These are phyloP conservation scores for Gymnocheta viridis DNA, from an alignment of 2,888 invertebrate genomes.

Conservation along the genomic window DNA sequence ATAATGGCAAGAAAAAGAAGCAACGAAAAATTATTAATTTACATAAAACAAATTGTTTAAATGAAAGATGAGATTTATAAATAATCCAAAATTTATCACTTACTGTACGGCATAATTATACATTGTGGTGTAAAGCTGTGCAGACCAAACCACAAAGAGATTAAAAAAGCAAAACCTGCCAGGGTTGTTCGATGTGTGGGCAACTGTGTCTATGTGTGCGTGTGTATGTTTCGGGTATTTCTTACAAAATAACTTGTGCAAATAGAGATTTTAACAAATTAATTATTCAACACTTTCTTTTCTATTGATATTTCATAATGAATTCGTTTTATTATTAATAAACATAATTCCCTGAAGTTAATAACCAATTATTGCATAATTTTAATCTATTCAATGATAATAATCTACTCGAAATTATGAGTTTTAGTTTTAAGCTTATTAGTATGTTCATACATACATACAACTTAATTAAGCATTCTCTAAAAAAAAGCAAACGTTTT, in stretches of 20 bases:
- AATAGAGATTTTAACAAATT: background rate
- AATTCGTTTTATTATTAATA: conserved; percentile 2
- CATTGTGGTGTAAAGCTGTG: conserved; percentile 7
- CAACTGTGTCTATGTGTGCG: too few species aligned
- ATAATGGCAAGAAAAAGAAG: background rate
- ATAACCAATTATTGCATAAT: conserved; percentile 13
- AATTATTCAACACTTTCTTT: conserved; percentile 49
- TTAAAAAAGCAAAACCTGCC: background rate
- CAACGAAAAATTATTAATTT: conserved; percentile 39
- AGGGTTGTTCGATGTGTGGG: too few species aligned
- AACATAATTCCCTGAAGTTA: background rate
- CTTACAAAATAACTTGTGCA: background rate
- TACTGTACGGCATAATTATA: background rate
- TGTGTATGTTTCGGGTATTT: too few species aligned
- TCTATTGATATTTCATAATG: conserved; percentile 14
- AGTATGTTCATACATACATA: background rate
- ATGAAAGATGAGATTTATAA: background rate
- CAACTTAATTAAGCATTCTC: background rate
- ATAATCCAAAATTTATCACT: conserved; percentile 3
- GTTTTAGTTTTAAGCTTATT: background rate
- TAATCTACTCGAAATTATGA: background rate
- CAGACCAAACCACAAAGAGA: background rate
- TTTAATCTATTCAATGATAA: background rate
- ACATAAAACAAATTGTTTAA: conserved; percentile 18
- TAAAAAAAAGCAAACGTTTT: conserved; percentile 30